phyloP scores from a whole-genome alignment of 2,888 invertebrate species.

The Nysson spinosus region DNA sequence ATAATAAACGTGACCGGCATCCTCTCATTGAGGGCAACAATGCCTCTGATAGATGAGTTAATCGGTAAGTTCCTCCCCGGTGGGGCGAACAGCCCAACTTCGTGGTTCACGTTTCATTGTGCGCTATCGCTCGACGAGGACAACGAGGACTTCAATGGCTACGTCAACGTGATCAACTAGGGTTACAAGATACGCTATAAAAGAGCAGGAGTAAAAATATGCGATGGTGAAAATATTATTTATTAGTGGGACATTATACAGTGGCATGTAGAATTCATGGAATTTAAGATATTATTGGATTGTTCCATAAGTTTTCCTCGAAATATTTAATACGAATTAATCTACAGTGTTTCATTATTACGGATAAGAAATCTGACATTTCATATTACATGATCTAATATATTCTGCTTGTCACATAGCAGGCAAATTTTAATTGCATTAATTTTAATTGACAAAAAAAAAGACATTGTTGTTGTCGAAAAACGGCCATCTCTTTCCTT shows the following conservation, averaged over 20 bases:
- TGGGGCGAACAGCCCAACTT: slow-evolving; percentile 50
- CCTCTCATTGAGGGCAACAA: slow-evolving; percentile 76
- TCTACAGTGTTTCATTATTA: no score
- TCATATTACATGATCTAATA: no score
- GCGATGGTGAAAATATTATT: slow-evolving; percentile 60
- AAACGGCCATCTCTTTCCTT: slow-evolving; percentile 57
- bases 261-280: no score
- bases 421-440: no score
- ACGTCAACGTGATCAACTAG: slow-evolving; percentile 18
- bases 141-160: slow-evolving; percentile 29
- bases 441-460: slow-evolving; percentile 70
- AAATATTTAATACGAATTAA: no score
- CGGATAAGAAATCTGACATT: no score
- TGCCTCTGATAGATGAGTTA: slow-evolving; percentile 76
- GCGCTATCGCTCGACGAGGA: slow-evolving; percentile 40
- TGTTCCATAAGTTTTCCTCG: no score
- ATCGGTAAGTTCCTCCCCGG: slow-evolving; percentile 76
- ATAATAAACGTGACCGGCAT: slow-evolving; percentile 66
- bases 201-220: no score
- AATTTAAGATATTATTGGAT: no score
- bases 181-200: slow-evolving; percentile 6
- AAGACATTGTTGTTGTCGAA: slow-evolving; percentile 74
- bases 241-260: slow-evolving; percentile 63
- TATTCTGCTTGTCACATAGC: no score
- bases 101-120: slow-evolving; percentile 55